Evolutionary conservation across 2,113 vertebrate species (phyloP).

Genomic region (Elephas maximus): DNA sequence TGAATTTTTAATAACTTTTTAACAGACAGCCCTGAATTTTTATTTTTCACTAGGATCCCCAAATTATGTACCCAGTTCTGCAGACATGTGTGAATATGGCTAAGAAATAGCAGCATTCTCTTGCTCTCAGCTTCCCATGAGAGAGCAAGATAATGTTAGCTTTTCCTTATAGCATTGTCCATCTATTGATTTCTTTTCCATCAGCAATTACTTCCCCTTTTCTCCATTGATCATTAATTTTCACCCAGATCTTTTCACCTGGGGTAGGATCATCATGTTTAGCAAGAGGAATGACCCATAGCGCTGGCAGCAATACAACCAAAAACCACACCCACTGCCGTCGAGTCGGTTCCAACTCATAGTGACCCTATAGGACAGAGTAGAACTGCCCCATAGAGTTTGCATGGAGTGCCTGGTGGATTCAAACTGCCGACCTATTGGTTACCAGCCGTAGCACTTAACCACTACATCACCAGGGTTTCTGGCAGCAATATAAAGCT

Average conservation of each 20-base stretch:
- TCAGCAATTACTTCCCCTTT: not conserved
- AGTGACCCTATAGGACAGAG: too few relatives aligned
- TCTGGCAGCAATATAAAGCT: not conserved
- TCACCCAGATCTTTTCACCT: not conserved
- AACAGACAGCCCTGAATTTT: not conserved
- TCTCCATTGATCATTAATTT: not conserved
- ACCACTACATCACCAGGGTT: too few relatives aligned
- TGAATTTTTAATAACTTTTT: conserved; percentile 35
- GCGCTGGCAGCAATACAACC: not conserved
- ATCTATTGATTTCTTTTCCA: not conserved
- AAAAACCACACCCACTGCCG: too few relatives aligned
- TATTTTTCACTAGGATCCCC: not conserved
- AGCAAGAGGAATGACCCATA: not conserved
- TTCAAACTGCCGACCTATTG: too few relatives aligned
- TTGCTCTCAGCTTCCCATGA: not conserved
- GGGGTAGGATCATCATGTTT: not conserved
- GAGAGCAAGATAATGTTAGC: not conserved
- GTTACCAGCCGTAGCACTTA: too few relatives aligned
- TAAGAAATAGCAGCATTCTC: not conserved
- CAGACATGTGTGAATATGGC: not conserved
- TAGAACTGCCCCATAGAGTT: too few relatives aligned
- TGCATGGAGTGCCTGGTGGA: too few relatives aligned
- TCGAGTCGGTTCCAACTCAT: too few relatives aligned
- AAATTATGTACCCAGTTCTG: not conserved
- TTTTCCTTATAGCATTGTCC: not conserved